Base-by-base conservation (phyloP, 2,113 vertebrate genomes). In the Lota lota region DNA sequence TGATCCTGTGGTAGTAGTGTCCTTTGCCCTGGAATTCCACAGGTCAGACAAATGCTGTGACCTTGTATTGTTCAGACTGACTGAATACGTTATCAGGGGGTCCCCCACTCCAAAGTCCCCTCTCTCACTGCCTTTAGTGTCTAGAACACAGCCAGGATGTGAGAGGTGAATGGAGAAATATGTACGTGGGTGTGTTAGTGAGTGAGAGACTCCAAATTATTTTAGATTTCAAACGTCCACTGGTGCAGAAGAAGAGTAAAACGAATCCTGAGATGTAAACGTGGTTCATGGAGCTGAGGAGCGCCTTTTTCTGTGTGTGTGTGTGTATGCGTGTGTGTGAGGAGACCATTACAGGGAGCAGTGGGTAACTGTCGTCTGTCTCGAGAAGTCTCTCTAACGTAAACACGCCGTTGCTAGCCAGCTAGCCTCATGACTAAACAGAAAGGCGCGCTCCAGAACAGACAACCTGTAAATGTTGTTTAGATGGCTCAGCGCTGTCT, bases 11-110 rank as follows among this genome's bases (percentile, higher is more conserved):
- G 76, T 47, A 47, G 40, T 47, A 47, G 11, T 36, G 70, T 69
- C 80, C 76, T 85, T 81, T 74, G 70, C 85, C 76, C 79, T 87
- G 83, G 87, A 88, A 88, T 89, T 84, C 79, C 82, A 74, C 81
- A 85, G 83, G 81, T 87, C 80, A 58, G 79, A 90, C 88, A 90
- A 90, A 90, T 82, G 86, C 75, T 58, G 63, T 5, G 54, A 62
- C 61, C 51, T 85, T 80, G 69, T 67, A n/a, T 64, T 81, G 76
- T 71, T 75, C 66, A 47, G 64, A 66, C 69, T 15, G 64, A 60
- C 69, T 66, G 21, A 77, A 73, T 71, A 75, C 36, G 54, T 76
- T 78, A 72, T 64, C 67, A 57, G 66, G 61, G 50, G 54, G 40
- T 54, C n/a, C 28, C 33, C 62, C 7, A 8, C 19, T 24, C 33